Evolutionary conservation across 2,888 invertebrate genomes (phyloP), one percentile per base, ranked within the genome.

Genomic region (Agriopis marginaria): DNA sequence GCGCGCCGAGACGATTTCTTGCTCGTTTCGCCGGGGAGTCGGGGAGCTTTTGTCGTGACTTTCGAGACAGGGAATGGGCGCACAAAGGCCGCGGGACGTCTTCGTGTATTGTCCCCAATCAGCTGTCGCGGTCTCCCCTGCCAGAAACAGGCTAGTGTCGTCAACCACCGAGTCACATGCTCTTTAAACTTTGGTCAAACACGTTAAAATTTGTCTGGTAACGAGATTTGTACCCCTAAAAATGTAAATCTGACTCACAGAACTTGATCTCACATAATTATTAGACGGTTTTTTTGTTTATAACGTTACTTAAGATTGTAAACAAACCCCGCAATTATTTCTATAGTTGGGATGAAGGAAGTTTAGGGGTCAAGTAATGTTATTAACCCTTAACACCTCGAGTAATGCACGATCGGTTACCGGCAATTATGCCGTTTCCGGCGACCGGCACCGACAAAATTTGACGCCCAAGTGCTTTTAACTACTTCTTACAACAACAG

Each of bases 361-460:
- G 84, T 84, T 83, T 81, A 85, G 86, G 69, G 93, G 92, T 92
- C 91, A 92, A 92, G 87, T 84, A 86, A 87, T 91, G 92, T 89
- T 92, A 89, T 92, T 93, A 92, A 92, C 90, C 92, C 91, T 88
- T 90, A 89, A 91, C 93, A 91, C 93, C 89, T 91, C 84, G 78
- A 75, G 88, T 88, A 89, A 87, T 87, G 85, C 87, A 83, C 86
- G 89, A 91, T 92, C 90, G 84, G 89, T 90, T 91, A 91, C 92
- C 88, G 84, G 84, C 88, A 90, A 92, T 93, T 92, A 93, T 86
- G 76, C 76, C 73, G 80, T 86, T 90, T 93, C 92, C 92, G 91
- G 89, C 76, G 78, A 72, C 77, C 79, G 80, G 79, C 79, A 81
- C 85, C 82, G 78, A 80, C 83, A 82, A 78, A 83, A 82, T 82